Evolutionary conservation across 2,888 invertebrate genomes (phyloP).

Genomic region (Amphipoea oculea): DNA sequence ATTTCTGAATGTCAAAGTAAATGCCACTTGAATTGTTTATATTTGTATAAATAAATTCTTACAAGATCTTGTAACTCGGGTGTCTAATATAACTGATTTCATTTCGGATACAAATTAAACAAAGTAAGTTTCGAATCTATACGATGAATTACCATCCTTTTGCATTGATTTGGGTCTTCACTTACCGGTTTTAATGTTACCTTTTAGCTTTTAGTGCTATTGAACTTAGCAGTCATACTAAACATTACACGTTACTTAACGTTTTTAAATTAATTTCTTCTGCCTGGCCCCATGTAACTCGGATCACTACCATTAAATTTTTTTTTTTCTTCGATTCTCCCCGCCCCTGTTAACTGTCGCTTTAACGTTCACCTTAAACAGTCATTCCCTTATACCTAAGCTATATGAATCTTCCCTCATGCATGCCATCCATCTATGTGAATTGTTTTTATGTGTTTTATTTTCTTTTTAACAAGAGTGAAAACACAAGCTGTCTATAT

Average conservation of each 20-base stretch:
- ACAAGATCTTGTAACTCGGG: not conserved
- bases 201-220: slow-evolving; percentile 41
- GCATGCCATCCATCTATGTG: too few species aligned
- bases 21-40: not conserved
- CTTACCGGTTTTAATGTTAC: slow-evolving; percentile 24
- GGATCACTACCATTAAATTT: not conserved
- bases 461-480: too few species aligned
- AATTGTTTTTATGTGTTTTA: too few species aligned
- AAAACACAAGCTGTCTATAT: too few species aligned
- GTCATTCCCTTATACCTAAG: not conserved
- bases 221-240: slow-evolving; percentile 22
- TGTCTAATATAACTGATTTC: not conserved
- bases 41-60: not conserved
- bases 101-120: not conserved
- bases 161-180: slow-evolving; percentile 3
- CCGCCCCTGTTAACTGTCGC: not conserved
- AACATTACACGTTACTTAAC: not conserved
- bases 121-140: not conserved
- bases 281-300: not conserved
- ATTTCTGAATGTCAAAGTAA: slow-evolving; percentile 54
- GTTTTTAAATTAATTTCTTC: not conserved
- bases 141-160: slow-evolving; percentile 4
- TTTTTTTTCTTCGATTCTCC: not conserved
- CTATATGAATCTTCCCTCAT: not conserved
- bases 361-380: not conserved